Evolutionary conservation across 2,113 vertebrate species (phyloP), one percentile per base, ranked within the genome.

Genomic region (Condylura cristata): DNA sequence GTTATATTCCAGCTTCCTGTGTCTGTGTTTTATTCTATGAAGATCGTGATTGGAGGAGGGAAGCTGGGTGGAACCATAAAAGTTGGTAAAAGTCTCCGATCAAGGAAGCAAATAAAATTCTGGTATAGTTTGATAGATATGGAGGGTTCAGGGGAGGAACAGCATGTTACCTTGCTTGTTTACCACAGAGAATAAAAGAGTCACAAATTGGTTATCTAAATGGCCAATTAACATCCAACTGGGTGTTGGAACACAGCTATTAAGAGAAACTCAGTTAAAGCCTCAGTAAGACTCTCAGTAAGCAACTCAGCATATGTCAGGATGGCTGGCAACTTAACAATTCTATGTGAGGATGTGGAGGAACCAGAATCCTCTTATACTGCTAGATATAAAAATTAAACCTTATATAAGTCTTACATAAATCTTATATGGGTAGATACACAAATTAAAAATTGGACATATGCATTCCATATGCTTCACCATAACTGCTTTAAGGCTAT

Each of bases 1-100:
- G 74, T 34, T 56, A 9, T 32, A 61, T 91, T 16, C 48, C 41
- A 79, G 8, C 30, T 9, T 93, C 32, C 12, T 24, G 58, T 32
- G 68, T 93, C 56, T 93, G 65, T 91, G 63, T 74, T 90, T 87
- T 84, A 66, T 79, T 44, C 75, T 61, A 30, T 56, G 20, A 90
- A 74, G 72, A n/a, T 74, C 71, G 13, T 75, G 46, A 51, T 60
- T 20, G 1, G 7, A 61, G 32, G 78, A 70, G 17, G 32, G 16
- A 82, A 78, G 14, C 30, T 74, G 63, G 24, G n/a, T 65, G 51
- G n/a, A 82, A 32, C 30, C 39, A 39, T 3, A 88, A 32, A 53
- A 53, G 79, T 82, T 87, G 65, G 66, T 41, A 51, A 90, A 87
- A 84, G 3, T 4, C 18, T 79, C 46, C 13, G 48, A 28, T n/a